Evolutionary conservation across 2,797 vertebrate genomes (phyloP).

Genomic region (Gallirallus australis): DNA sequence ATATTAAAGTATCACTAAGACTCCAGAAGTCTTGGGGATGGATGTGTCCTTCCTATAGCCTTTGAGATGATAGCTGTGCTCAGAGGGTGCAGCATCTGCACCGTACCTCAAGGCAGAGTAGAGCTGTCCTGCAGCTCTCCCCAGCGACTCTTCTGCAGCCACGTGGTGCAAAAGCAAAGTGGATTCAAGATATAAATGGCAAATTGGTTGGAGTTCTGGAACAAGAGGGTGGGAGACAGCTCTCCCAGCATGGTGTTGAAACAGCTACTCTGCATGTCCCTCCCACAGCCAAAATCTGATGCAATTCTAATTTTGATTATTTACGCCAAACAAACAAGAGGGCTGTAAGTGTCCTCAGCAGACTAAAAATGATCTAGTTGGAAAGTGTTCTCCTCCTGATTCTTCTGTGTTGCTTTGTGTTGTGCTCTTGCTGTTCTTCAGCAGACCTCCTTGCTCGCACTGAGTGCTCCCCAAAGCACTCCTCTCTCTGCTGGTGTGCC

Average conservation of each 20-base stretch:
- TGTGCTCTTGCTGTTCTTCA: neutral
- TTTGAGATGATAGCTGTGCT: accelerated
- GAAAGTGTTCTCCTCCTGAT: neutral
- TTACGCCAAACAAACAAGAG: neutral
- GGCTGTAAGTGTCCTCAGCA: neutral
- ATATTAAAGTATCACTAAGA: neutral
- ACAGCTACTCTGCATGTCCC: neutral
- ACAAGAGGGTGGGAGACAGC: neutral
- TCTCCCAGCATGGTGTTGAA: neutral
- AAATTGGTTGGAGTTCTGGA: neutral
- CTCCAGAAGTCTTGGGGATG: neutral
- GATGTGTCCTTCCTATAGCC: neutral
- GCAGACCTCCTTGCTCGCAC: accelerated
- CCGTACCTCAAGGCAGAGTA: neutral
- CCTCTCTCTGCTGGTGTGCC: neutral
- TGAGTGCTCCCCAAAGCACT: accelerated
- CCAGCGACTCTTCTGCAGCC: neutral
- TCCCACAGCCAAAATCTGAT: conserved; percentile 45
- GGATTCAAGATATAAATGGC: neutral
- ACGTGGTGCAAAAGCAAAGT: accelerated
- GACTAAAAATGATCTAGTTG: neutral
- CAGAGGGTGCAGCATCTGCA: neutral
- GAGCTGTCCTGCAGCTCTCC: neutral
- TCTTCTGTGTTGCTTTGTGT: neutral
- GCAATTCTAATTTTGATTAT: conserved; percentile 30